Evolutionary conservation across 2,113 vertebrate species (phyloP).

Genomic region (Chamaea fasciata): DNA sequence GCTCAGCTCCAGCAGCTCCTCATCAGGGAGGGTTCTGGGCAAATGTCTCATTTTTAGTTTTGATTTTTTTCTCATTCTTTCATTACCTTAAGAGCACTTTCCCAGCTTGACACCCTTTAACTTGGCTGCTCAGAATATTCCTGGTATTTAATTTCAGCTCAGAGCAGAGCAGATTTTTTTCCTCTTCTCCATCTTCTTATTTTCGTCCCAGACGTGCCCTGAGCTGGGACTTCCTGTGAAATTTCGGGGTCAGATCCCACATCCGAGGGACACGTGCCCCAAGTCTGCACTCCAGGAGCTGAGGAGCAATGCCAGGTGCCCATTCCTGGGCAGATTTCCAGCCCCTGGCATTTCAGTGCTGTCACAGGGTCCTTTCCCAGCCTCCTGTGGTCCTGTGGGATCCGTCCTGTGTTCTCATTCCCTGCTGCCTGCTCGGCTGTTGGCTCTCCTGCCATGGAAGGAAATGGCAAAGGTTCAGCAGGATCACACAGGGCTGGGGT

Average conservation of each 20-base stretch:
- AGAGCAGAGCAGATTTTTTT: background rate
- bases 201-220: background rate
- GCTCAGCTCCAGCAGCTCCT: background rate
- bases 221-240: background rate
- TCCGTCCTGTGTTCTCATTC: background rate
- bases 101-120: background rate
- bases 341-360: background rate
- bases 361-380: background rate
- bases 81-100: constrained; percentile 7
- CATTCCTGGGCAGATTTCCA: background rate
- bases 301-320: background rate
- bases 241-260: background rate
- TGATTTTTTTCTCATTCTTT: background rate
- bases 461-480: background rate
- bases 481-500: background rate
- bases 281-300: fast-evolving
- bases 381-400: background rate
- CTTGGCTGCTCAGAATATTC: background rate
- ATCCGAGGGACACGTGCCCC: fast-evolving
- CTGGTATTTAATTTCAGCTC: background rate
- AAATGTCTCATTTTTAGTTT: background rate
- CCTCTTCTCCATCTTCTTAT: background rate
- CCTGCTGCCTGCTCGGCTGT: background rate
- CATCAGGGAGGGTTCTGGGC: background rate
- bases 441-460: fast-evolving